Evolutionary conservation across 2,113 vertebrate genomes (phyloP), one percentile per base, ranked within the genome.

Genomic region (Pristiophorus japonicus): DNA sequence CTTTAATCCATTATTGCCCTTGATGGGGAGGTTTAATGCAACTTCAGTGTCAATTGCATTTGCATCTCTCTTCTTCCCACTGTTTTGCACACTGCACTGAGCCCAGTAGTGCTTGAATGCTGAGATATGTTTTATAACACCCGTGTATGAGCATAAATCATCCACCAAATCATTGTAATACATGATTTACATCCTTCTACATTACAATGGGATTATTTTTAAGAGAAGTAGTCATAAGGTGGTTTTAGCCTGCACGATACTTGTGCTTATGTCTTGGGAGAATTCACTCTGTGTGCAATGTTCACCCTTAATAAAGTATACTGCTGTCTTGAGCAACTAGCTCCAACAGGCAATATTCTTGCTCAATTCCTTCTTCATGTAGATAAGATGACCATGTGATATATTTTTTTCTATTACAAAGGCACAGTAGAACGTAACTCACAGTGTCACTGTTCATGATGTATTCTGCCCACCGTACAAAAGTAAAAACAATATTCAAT

Each of bases 1-100:
- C 98, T 98, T 99, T 99, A 98, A 98, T 99, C 98, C 98, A 98
- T 98, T 97, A 98, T 96, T 98, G 97, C 97, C 97, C 97, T 96
- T 97, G 97, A 98, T 98, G 98, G 97, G 97, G 97, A 96, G 98
- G 97, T 98, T 98, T 98, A 98, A 98, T 99, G 98, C 97, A 98
- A 96, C 98, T 98, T 97, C 96, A 95, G 95, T 75, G 96, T 97
- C 97, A 96, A 97, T 97, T 96, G 96, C 97, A 97, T 97, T 97
- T 97, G 95, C 95, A 96, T 97, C n/a, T 55, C 91, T 94, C 92
- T 47, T 70, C 65, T 47, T 94, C 92, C 42, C 51, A 22, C 66
- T 94, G 11, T 24, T 70, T 70, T 70, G 45, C 93, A 30, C 66
- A 70, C 24, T 70, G 93, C 30, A 12, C 66, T 27, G 27, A 51